A percentile compares a stretch with the other conserved stretches of the same genome.
Conservation (phyloP, 2,888 invertebrate genomes). For the Oscheius onirici region DNA sequence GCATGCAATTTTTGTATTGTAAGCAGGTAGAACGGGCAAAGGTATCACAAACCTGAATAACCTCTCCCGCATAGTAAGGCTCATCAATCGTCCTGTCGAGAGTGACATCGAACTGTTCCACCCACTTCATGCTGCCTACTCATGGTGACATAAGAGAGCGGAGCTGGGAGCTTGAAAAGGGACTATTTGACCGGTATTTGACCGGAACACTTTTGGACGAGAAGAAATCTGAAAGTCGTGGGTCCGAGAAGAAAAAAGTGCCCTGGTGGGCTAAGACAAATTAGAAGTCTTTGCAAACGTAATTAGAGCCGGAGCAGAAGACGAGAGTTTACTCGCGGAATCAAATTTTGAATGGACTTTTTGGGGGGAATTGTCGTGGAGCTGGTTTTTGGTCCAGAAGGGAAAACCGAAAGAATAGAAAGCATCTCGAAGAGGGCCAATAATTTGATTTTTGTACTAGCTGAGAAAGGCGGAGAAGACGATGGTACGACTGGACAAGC, state of each 20-base stretch:
- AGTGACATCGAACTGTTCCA: constrained; percentile 66
- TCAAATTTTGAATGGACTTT: neutral
- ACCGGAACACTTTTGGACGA: neutral
- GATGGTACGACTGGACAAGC: too few species aligned
- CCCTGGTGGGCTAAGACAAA: neutral
- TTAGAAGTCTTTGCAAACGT: constrained; percentile 6
- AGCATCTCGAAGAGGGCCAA: neutral
- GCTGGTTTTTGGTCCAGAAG: too few species aligned
- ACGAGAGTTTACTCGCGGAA: neutral
- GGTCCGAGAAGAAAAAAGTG: neutral
- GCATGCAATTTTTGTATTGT: too few species aligned
- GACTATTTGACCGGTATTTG: neutral
- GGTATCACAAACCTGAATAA: constrained; percentile 52
- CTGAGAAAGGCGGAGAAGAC: neutral
- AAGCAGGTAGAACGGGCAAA: too few species aligned
- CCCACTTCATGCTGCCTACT: constrained; percentile 33
- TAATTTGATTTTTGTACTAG: neutral
- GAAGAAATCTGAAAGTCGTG: neutral
- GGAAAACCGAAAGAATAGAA: too few species aligned
- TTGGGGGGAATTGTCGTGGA: neutral
- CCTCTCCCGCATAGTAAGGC: constrained; percentile 63
- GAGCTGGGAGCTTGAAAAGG: neutral
- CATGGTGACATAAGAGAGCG: constrained; percentile 23
- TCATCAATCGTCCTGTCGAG: constrained; percentile 58
- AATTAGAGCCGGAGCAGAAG: neutral